phyloP scores from a whole-genome alignment of 2,113 vertebrate genomes.

The Callorhinus ursinus region DNA sequence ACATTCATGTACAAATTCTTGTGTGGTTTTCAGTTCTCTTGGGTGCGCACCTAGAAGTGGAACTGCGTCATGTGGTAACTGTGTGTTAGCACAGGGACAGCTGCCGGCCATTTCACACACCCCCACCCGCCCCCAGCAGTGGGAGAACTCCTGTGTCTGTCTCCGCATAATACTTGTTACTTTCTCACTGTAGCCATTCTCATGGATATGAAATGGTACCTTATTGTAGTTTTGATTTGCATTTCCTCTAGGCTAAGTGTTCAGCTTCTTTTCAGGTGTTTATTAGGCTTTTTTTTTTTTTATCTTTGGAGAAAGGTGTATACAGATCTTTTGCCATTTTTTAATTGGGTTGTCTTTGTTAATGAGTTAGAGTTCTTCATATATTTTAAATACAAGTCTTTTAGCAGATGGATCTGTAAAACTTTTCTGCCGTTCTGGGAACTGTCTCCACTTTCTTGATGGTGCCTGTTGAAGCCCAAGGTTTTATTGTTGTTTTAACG shows the following conservation, averaged over 20 bases:
- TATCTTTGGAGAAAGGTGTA: constrained; percentile 2
- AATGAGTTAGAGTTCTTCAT: background rate
- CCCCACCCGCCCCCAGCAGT: background rate
- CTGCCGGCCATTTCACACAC: too few relatives aligned
- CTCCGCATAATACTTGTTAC: background rate
- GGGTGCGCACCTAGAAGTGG: background rate
- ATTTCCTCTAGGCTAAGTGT: background rate
- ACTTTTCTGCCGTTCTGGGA: background rate
- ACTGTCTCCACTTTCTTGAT: background rate
- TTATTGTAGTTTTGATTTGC: background rate
- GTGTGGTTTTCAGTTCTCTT: background rate
- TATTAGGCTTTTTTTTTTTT: background rate
- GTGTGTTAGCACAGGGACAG: too few relatives aligned
- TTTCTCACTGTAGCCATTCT: background rate
- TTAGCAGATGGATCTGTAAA: background rate
- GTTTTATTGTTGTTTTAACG: background rate
- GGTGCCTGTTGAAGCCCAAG: background rate
- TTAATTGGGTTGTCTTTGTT: background rate
- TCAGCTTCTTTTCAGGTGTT: background rate
- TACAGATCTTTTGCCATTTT: background rate
- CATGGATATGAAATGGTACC: background rate
- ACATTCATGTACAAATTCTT: background rate
- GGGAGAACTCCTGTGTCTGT: background rate
- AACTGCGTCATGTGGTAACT: background rate
- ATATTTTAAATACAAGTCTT: background rate